Evolutionary conservation across 2,888 invertebrate species (phyloP), one percentile per base, ranked within the genome.

Genomic region (Watsonalla cultraria): DNA sequence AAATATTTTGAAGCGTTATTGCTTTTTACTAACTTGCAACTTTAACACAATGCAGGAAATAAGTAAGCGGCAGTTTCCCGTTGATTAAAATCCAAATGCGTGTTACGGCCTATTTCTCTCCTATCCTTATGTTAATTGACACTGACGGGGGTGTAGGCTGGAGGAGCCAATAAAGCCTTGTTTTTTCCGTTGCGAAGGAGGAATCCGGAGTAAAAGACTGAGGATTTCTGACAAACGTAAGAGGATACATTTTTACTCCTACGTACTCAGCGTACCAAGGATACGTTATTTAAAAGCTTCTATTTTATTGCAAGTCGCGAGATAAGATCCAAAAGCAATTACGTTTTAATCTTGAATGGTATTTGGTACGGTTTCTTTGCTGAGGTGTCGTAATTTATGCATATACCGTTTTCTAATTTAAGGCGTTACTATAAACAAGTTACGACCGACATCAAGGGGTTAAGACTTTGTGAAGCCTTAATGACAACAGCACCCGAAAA

Each of bases 381-480:
- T 60, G 62, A 60, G 59, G 58, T 15, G 14, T 55, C 62, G 66
- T 71, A 71, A 78, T 78, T 74, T 76, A 79, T 78, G 75, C 78
- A 72, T 42, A 42, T 75, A 72, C 68, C 66, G 68, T 67, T 82
- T 80, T 84, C 80, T 84, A 84, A 88, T 86, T 86, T 81, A 80
- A 82, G 80, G 79, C 80, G 76, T 76, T 72, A 80, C 83, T 77
- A 85, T 88, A 87, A 87, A 87, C 84, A 82, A 75, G 85, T 87
- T 87, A 88, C 85, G 86, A 85, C 78, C 74, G 72, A 69, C 86
- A 84, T 87, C 81, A 84, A 80, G 72, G 78, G 78, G 82, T 89
- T 86, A 88, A 81, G 82, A 82, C 82, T 74, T 71, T 64, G 70
- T 74, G 70, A 68, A 72, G 72, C 76, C 80, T 82, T 87, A 84